Evolutionary conservation across 1,140 invertebrate species (phyloP), one percentile per base, ranked within the genome.

Genomic region (Oedothorax gibbosus): DNA sequence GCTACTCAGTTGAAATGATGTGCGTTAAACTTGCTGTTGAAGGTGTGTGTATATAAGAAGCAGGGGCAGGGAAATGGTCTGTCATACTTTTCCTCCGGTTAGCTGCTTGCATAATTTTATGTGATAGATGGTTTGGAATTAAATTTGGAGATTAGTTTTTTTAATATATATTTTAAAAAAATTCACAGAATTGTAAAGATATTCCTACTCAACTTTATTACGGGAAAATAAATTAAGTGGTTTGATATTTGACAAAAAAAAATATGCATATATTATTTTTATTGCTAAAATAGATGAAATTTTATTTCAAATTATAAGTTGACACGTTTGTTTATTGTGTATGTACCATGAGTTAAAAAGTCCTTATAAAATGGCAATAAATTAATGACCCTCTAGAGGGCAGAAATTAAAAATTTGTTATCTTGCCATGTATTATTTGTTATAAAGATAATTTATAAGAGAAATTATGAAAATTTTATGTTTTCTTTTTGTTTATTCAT

Each of bases 101-200:
- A n/a, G 51, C 69, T 71, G 69, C 69, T 71, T 71, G 65, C 20
- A 68, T 35, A 53, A 71, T 71, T 71, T 71, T 71, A 51, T 71
- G 51, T 71, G 69, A 71, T 71, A 71, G 54, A 51, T 71, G 18
- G 20, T n/a, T 10, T 51, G 50, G 54, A 71, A 71, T 18, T 71
- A 53, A 71, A 71, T 71, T 51, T 71, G 50, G 20, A 53, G 54
- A 71, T 18, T 53, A 71, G 54, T 49, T 51, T 71, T 71, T 71
- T 71, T 71, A 71, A 71, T 71, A 71, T 71, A 71, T 71, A 71
- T 71, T 35, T 71, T 71, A 71, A n/a, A 71, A 71, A 71, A 18
- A 35, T 35, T 35, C 35, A 35, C 15, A 71, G n/a, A 71, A 14
- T 71, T 71, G 69, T 71, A 71, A 53, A 35, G 35, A 71, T 71